These are phyloP conservation scores for Tiliacea citrago DNA, from an alignment of 2,888 invertebrate species.

Conservation along the genomic window DNA sequence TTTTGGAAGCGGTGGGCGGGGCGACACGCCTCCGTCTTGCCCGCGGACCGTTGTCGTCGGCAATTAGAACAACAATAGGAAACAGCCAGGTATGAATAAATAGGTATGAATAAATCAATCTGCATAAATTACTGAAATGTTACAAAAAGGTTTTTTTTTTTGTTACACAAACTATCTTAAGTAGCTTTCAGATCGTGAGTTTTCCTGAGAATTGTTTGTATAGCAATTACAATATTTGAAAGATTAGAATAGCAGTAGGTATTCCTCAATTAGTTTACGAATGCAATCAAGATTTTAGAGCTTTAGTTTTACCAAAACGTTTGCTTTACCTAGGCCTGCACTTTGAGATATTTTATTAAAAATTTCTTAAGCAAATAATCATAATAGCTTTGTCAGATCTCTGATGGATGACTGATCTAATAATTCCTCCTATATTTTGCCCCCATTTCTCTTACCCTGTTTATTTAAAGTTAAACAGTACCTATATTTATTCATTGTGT, in stretches of 20 bases:
- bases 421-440: not conserved
- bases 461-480: slow-evolving; percentile 21
- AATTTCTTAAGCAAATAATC: not conserved
- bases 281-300: not conserved
- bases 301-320: not conserved
- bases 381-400: not conserved
- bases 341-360: not conserved
- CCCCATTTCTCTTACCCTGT: not conserved
- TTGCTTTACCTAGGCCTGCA: not conserved
- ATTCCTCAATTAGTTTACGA: not conserved
- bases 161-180: slow-evolving; percentile 3
- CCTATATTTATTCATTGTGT: slow-evolving; percentile 32
- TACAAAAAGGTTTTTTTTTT: slow-evolving; percentile 6
- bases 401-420: not conserved
- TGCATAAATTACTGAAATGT: slow-evolving; percentile 65
- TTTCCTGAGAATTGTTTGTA: not conserved
- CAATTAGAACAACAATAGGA: slow-evolving; percentile 83
- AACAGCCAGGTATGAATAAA: slow-evolving; percentile 81
- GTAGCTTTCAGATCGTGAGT: not conserved
- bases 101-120: slow-evolving; percentile 84
- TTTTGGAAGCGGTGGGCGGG: slow-evolving; percentile 81
- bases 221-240: not conserved
- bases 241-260: not conserved
- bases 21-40: slow-evolving; percentile 84
- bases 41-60: slow-evolving; percentile 61